phyloP scores from a whole-genome alignment of 2,797 vertebrate genomes.

The Vireo griseus region DNA sequence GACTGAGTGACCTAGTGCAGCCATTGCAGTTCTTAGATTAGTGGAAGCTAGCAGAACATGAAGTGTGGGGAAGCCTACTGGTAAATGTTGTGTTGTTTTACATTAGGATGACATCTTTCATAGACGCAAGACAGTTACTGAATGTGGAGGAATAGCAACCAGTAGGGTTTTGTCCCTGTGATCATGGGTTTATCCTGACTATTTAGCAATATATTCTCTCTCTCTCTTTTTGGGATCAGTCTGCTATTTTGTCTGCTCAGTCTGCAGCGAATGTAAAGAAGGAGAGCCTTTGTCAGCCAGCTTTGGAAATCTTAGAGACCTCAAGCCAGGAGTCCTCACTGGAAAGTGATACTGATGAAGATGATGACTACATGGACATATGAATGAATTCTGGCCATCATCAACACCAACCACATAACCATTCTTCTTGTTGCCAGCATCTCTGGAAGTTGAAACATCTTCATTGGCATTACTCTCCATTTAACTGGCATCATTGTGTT shows the following conservation, averaged over 20 bases:
- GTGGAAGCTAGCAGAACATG: not conserved
- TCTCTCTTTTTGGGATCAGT: slow-evolving; percentile 77
- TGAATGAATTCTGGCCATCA: slow-evolving; percentile 65
- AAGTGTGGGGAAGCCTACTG: slow-evolving; percentile 20
- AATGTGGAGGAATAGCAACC: slow-evolving; percentile 28
- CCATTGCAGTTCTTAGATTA: not conserved
- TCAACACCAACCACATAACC: slow-evolving; percentile 43
- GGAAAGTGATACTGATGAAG: slow-evolving; percentile 97
- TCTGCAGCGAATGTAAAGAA: slow-evolving; percentile 97
- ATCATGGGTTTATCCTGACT: slow-evolving; percentile 48
- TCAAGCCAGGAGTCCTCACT: slow-evolving; percentile 98
- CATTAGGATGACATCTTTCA: not conserved
- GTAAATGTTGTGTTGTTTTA: not conserved
- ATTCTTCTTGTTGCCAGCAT: slow-evolving; percentile 29
- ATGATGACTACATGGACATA: slow-evolving; percentile 93
- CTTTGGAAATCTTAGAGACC: slow-evolving; percentile 94
- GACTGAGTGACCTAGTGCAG: not conserved
- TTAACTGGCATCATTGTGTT: slow-evolving; percentile 17
- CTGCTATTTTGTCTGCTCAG: slow-evolving; percentile 96
- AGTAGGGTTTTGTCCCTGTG: slow-evolving; percentile 43
- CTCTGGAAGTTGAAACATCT: slow-evolving; percentile 31
- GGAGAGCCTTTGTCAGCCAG: slow-evolving; percentile 93
- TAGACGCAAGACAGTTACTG: not conserved
- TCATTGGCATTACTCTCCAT: slow-evolving; percentile 41
- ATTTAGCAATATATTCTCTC: slow-evolving; percentile 56